These are phyloP conservation scores for Lindbergichthys nudifrons DNA, from an alignment of 2,797 vertebrate genomes.

Conservation along the genomic window DNA sequence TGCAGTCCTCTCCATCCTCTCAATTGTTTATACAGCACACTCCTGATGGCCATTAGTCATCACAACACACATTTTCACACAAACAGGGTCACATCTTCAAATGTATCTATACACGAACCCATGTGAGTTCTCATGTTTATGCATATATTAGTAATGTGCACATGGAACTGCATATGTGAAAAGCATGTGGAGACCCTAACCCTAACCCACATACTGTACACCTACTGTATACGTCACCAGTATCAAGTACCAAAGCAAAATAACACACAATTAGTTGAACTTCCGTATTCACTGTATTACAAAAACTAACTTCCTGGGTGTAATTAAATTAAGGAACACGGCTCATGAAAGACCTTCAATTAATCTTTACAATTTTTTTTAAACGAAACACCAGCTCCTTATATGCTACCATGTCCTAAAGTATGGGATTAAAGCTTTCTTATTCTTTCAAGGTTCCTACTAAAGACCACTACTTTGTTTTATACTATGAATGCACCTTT, in stretches of 20 bases:
- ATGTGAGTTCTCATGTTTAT: not conserved
- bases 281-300: not conserved
- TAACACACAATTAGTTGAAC: not conserved
- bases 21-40: constrained; percentile 35
- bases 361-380: not conserved
- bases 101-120: not conserved
- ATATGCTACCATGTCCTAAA: not conserved
- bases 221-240: not conserved
- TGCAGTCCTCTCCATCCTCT: constrained; percentile 25
- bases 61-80: constrained; percentile 24
- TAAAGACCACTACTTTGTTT: too few species aligned
- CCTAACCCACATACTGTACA: not conserved
- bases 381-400: not conserved
- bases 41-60: constrained; percentile 43
- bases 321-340: not conserved
- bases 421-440: too few species aligned
- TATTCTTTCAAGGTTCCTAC: too few species aligned
- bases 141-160: not conserved
- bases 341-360: not conserved
- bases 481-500: too few species aligned
- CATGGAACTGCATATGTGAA: not conserved
- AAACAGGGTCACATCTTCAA: constrained; percentile 22
- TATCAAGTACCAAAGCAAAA: not conserved
- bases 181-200: not conserved
- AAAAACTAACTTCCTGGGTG: not conserved